phyloP scores from a whole-genome alignment of 1,140 invertebrate genomes.

The Brachionus koreanus region DNA sequence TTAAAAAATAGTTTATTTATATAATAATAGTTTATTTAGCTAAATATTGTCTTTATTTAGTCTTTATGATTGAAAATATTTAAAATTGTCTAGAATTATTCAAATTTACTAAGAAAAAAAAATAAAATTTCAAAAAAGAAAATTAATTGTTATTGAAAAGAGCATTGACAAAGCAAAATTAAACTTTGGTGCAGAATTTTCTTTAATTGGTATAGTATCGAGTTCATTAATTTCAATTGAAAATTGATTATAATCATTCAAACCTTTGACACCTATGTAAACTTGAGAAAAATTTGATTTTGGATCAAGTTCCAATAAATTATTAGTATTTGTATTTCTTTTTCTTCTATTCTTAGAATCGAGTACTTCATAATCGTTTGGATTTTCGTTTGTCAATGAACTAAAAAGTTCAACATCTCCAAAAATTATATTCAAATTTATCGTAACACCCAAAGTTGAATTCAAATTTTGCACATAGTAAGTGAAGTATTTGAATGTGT shows the following conservation, averaged over 20 bases:
- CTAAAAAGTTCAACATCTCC: background rate
- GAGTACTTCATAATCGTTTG: background rate
- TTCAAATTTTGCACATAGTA: background rate
- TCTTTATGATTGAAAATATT: too few relatives aligned
- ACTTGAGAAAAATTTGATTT: background rate
- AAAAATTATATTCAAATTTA: background rate
- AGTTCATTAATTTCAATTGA: background rate
- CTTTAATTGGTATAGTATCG: background rate
- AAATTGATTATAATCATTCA: background rate
- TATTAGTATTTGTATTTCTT: background rate
- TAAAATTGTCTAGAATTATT: too few relatives aligned
- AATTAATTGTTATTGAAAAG: too few relatives aligned
- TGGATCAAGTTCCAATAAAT: background rate
- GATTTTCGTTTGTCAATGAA: background rate
- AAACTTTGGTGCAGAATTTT: background rate
- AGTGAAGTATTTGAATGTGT: background rate
- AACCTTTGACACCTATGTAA: background rate
- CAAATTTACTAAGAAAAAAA: too few relatives aligned
- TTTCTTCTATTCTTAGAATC: background rate
- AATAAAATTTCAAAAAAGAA: too few relatives aligned
- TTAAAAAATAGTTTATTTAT: too few relatives aligned
- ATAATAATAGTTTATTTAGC: too few relatives aligned
- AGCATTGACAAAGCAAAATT: too few relatives aligned
- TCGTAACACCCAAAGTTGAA: background rate
- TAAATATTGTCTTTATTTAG: too few relatives aligned